Conservation (phyloP, 2,113 vertebrate species). For the Callithrix jacchus region DNA sequence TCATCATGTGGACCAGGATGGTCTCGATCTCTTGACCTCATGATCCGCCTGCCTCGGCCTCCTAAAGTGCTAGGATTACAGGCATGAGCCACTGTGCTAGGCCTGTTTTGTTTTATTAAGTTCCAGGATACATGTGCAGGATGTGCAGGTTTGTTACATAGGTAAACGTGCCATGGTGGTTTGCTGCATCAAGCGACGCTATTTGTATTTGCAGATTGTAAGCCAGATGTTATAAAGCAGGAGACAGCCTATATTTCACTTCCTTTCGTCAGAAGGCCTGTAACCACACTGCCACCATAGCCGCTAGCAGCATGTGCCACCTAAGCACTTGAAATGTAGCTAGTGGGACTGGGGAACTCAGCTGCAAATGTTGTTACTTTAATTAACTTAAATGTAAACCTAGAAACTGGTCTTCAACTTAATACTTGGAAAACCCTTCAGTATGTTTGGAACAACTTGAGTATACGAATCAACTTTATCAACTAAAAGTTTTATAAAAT, state of each 20-base stretch:
- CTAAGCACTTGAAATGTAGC: not conserved
- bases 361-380: not conserved
- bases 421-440: not conserved
- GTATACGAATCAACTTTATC: not conserved
- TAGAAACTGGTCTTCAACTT: not conserved
- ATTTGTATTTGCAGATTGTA: not conserved
- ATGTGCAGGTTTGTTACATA: too few relatives aligned
- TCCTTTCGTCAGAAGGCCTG: not conserved
- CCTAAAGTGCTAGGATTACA: too few relatives aligned
- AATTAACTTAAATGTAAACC: slow-evolving; percentile 18
- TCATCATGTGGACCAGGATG: too few relatives aligned
- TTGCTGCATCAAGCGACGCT: not conserved
- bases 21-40: too few relatives aligned
- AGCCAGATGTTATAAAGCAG: not conserved
- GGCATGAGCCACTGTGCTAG: too few relatives aligned
- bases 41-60: too few relatives aligned
- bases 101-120: too few relatives aligned
- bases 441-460: not conserved
- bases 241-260: not conserved
- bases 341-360: not conserved
- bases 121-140: too few relatives aligned
- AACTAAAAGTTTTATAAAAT: slow-evolving; percentile 7
- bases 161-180: too few relatives aligned
- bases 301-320: not conserved
- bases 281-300: not conserved